phyloP scores from a whole-genome alignment of 2,797 vertebrate species.

The Lacerta viridis region DNA sequence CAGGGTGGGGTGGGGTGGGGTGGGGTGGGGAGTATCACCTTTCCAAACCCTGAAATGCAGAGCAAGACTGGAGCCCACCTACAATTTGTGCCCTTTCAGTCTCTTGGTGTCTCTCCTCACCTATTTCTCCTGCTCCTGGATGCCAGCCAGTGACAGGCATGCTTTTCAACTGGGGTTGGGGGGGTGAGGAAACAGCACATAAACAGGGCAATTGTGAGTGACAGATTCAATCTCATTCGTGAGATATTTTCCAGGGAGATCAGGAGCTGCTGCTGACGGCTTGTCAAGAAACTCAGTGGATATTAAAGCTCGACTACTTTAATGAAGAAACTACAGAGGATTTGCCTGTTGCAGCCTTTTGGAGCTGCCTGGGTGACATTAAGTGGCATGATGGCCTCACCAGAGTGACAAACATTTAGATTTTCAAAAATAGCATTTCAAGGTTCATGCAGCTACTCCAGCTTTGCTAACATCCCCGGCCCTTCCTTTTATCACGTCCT shows the following conservation, averaged over 20 bases:
- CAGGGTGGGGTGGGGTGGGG: too few relatives aligned
- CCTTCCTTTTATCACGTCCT: not conserved
- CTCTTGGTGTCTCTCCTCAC: not conserved
- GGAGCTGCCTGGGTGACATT: not conserved
- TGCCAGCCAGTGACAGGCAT: not conserved
- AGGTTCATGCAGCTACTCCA: not conserved
- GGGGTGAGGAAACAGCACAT: not conserved
- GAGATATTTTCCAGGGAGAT: slow-evolving; percentile 31
- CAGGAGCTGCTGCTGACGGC: slow-evolving; percentile 11
- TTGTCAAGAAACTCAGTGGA: slow-evolving; percentile 35
- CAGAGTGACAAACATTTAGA: slow-evolving; percentile 36
- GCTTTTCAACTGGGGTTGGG: not conserved
- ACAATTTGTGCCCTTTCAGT: not conserved
- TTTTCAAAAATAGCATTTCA: slow-evolving; percentile 26
- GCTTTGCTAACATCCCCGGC: slow-evolving; percentile 15
- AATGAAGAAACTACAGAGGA: slow-evolving; percentile 35
- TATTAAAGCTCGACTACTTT: slow-evolving; percentile 40
- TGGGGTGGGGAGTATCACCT: too few relatives aligned
- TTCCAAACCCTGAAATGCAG: too few relatives aligned
- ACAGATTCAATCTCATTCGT: slow-evolving; percentile 23
- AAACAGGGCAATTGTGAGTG: slow-evolving; percentile 12
- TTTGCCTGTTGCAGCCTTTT: slow-evolving; percentile 5
- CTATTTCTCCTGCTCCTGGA: not conserved
- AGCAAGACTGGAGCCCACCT: not conserved
- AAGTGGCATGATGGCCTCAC: slow-evolving; percentile 4